A percentile compares a stretch with the other conserved stretches of the same genome.
These are phyloP conservation scores for Nesoenas mayeri DNA, from an alignment of 2,113 vertebrate genomes.

Conservation along the genomic window DNA sequence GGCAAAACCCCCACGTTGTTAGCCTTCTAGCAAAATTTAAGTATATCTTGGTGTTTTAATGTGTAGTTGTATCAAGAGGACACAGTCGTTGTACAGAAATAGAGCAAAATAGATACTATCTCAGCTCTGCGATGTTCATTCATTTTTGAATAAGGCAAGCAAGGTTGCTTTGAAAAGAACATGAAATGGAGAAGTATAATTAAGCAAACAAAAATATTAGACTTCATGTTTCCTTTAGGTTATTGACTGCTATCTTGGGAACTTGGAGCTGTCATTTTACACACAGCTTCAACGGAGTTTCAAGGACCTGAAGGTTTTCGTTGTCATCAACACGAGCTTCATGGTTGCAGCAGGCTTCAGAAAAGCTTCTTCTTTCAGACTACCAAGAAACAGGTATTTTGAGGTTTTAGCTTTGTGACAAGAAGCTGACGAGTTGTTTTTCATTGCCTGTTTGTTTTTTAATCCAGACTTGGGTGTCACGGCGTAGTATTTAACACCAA, in stretches of 20 bases:
- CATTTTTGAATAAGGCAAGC: background rate
- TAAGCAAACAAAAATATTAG: background rate
- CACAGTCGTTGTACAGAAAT: background rate
- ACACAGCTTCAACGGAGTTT: accelerated
- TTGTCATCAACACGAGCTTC: accelerated
- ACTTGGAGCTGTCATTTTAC: background rate
- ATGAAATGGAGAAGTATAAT: background rate
- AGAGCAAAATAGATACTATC: background rate
- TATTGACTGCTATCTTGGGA: background rate
- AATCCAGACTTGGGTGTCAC: accelerated
- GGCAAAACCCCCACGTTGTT: accelerated
- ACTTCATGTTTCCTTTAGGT: background rate
- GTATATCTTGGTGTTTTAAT: background rate
- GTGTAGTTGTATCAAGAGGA: too few species aligned
- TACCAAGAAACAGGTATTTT: accelerated
- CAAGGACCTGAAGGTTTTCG: accelerated
- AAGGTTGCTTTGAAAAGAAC: background rate
- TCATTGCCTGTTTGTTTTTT: too few species aligned
- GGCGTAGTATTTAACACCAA: accelerated
- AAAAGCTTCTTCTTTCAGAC: too few species aligned
- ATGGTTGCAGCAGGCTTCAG: accelerated
- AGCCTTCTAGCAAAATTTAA: background rate
- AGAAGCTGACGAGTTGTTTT: accelerated
- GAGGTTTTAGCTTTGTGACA: background rate
- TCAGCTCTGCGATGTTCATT: background rate